Base-by-base conservation (phyloP, 2,797 vertebrate genomes). In the Amblyopsis hoosieri region DNA sequence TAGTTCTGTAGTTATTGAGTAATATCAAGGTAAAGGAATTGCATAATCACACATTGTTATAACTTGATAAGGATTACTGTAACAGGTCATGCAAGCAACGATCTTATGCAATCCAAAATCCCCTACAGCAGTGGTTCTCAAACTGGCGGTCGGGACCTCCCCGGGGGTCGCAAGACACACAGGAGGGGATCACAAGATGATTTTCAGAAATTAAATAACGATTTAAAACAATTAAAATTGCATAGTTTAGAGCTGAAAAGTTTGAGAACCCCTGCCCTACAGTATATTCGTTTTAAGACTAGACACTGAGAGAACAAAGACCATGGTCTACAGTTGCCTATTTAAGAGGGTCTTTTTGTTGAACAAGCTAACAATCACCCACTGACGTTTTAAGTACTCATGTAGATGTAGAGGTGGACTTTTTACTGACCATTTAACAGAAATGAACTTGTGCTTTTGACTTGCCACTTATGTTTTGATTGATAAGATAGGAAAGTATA, bases 321-420 rank as follows among this genome's bases (percentile, higher is more conserved):
- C 33, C 75, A 66, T 8, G 12, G 29, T 52, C 56, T 70, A 23
- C 8, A 8, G 37, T 9, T 29, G 23, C 3, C 3, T 29, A 9
- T 63, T 67, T 82, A 47, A 52, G 42, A 51, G 50, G 62, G 61
- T 17, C 14, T 42, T 42, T 14, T 7, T 51, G 62, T 63, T 70
- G 9, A 60, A 57, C 68, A 45, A 46, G 56, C 48, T 66, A 72
- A 72, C 51, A 11, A 63, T 66, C 59, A 47, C 3, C 0, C 59
- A 31, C 66, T 23, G 66, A 64, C 67, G 66, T 57, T 59, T 74
- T 12, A 62, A 7, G n/a, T 67, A 53, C 62, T 64, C 75, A 76
- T 85, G 65, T 56, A 63, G 59, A 65, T 74, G 53, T 58, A 23
- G 56, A 74, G 73, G 70, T 59, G 54, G 17, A 45, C 9, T 55